Conservation (phyloP, 2,888 invertebrate genomes). For the Lochmaea capreae region DNA sequence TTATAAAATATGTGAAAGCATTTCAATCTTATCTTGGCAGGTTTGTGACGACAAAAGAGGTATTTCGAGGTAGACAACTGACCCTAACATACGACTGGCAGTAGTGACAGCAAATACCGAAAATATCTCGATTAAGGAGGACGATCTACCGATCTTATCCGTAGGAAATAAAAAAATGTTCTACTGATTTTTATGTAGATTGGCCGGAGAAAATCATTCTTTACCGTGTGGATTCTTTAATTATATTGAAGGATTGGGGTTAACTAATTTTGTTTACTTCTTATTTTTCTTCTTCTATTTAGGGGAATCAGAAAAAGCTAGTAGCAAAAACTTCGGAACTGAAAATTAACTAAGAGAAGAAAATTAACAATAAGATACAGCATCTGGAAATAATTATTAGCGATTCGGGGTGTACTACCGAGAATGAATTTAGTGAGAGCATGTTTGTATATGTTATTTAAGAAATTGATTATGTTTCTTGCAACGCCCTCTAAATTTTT, state of each 20-base stretch:
- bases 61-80: constrained; percentile 30
- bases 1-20: constrained; percentile 51
- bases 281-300: not conserved
- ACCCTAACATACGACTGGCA: constrained; percentile 52
- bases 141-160: constrained; percentile 56
- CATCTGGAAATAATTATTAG: no score
- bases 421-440: no score
- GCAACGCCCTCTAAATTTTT: no score
- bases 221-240: constrained; percentile 2
- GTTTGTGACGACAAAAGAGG: constrained; percentile 34
- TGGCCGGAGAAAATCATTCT: not conserved
- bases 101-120: constrained; percentile 61
- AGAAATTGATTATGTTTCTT: no score
- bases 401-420: no score
- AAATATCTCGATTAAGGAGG: constrained; percentile 62
- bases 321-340: no score
- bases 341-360: no score
- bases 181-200: constrained; percentile 19
- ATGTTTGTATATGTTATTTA: no score
- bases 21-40: constrained; percentile 49
- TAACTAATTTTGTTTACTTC: not conserved
- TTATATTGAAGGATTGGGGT: constrained; percentile 6
- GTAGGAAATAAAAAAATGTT: constrained; percentile 18
- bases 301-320: not conserved
- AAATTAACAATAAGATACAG: no score